These are phyloP conservation scores for Oxyteleia sp. DNA, from an alignment of 2,888 invertebrate species.

Conservation along the genomic window DNA sequence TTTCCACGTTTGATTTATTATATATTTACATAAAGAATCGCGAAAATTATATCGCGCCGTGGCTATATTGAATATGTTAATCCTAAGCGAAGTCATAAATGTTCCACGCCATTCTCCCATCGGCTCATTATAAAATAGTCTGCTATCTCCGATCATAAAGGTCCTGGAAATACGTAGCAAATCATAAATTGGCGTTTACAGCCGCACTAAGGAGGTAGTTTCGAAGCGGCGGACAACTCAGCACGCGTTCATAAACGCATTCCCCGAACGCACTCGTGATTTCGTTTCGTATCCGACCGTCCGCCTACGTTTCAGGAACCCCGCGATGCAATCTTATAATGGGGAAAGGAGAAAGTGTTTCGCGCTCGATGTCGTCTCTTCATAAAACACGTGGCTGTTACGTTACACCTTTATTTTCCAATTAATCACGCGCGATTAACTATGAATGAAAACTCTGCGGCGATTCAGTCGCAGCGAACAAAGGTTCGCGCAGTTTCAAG, in stretches of 20 bases:
- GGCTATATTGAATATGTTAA: slow-evolving; percentile 41
- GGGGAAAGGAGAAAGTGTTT: slow-evolving; percentile 87
- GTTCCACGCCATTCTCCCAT: slow-evolving; percentile 25
- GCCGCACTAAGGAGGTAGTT: slow-evolving; percentile 20
- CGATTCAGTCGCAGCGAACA: not conserved
- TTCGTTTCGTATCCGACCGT: slow-evolving; percentile 26
- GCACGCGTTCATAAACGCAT: slow-evolving; percentile 37
- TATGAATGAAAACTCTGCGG: slow-evolving; percentile 47
- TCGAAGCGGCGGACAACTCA: slow-evolving; percentile 13
- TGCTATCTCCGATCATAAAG: slow-evolving; percentile 35
- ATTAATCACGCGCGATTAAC: slow-evolving; percentile 74
- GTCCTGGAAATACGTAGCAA: slow-evolving; percentile 26
- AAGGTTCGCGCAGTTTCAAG: not conserved
- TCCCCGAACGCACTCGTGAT: slow-evolving; percentile 32
- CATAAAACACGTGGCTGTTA: slow-evolving; percentile 83
- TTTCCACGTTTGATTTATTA: slow-evolving; percentile 23
- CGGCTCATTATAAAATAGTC: slow-evolving; percentile 30
- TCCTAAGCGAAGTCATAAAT: slow-evolving; percentile 31
- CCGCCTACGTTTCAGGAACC: slow-evolving; percentile 60
- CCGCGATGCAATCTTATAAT: slow-evolving; percentile 84
- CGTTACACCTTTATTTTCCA: slow-evolving; percentile 80
- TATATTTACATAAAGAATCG: slow-evolving; percentile 18
- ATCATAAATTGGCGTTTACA: slow-evolving; percentile 56
- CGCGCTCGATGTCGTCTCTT: slow-evolving; percentile 77
- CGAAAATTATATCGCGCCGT: slow-evolving; percentile 10